phyloP scores from a whole-genome alignment of 30 jellyfish, hydroid and myxozoan genomes.

The Hydra vulgaris region DNA sequence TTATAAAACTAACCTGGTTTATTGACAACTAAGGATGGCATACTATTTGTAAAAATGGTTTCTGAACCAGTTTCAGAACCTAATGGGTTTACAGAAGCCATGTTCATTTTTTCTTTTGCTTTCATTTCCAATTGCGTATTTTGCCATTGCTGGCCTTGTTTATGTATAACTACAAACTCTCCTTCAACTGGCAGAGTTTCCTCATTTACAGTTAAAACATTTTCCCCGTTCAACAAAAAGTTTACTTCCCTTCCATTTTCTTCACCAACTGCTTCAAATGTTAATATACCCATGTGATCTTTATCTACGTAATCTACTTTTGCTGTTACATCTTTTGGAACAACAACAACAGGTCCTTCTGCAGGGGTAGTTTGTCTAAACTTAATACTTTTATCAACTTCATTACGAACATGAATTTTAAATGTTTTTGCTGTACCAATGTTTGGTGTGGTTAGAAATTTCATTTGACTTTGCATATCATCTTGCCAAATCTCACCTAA shows the following conservation, averaged over 20 bases:
- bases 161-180: conserved; percentile 63
- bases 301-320: conserved; percentile 63
- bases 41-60: neutral
- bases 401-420: conserved; percentile 36
- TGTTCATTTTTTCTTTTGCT: conserved; percentile 3
- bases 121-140: conserved; percentile 14
- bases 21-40: neutral
- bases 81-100: neutral
- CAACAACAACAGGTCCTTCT: conserved; percentile 74
- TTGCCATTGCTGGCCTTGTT: conserved; percentile 44
- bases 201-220: conserved; percentile 24
- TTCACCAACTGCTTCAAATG: conserved; percentile 70
- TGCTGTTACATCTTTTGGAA: conserved; percentile 85
- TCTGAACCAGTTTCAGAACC: neutral
- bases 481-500: conserved; percentile 37
- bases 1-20: no score
- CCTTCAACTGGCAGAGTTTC: conserved; percentile 52
- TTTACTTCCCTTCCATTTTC: conserved; percentile 41
- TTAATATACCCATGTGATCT: conserved; percentile 69
- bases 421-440: conserved; percentile 24
- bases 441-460: neutral
- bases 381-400: conserved; percentile 11
- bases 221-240: conserved; percentile 50
- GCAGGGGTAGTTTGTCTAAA: conserved; percentile 44
- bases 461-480: neutral